Conservation (phyloP, 2,888 invertebrate genomes). For the Liopterus haemorrhoidalis region DNA sequence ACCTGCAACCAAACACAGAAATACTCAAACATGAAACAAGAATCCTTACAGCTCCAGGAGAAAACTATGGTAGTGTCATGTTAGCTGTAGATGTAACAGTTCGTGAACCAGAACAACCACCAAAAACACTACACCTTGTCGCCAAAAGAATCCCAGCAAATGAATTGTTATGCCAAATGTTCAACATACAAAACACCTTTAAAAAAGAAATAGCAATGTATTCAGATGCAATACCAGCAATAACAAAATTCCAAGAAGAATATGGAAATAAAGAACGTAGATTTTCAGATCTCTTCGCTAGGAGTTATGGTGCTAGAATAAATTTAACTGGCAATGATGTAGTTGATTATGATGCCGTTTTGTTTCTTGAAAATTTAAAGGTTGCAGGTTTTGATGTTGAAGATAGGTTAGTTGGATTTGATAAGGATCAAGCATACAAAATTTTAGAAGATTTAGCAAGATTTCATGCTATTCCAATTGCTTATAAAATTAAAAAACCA, state of each 20-base stretch:
- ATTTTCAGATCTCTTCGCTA: slow-evolving; percentile 44
- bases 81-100: slow-evolving; percentile 44
- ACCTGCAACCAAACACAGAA: slow-evolving; percentile 37
- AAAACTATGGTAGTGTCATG: slow-evolving; percentile 59
- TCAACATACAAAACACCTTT: slow-evolving; percentile 48
- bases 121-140: slow-evolving; percentile 47
- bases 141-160: slow-evolving; percentile 55
- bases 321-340: slow-evolving; percentile 32
- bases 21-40: slow-evolving; percentile 43
- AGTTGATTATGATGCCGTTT: slow-evolving; percentile 49
- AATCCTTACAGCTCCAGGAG: slow-evolving; percentile 52
- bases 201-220: slow-evolving; percentile 50
- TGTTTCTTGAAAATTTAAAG: slow-evolving; percentile 51
- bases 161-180: slow-evolving; percentile 49
- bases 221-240: slow-evolving; percentile 43
- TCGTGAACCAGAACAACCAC: slow-evolving; percentile 30
- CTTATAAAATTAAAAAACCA: slow-evolving; percentile 48
- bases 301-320: slow-evolving; percentile 48
- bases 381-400: slow-evolving; percentile 48
- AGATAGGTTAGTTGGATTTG: slow-evolving; percentile 49
- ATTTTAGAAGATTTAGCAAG: slow-evolving; percentile 50
- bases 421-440: slow-evolving; percentile 47
- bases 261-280: slow-evolving; percentile 39
- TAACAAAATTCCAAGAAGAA: slow-evolving; percentile 45
- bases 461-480: slow-evolving; percentile 55